Base-by-base conservation (phyloP, 2,797 vertebrate species). In the Gorsachius magnificus region DNA sequence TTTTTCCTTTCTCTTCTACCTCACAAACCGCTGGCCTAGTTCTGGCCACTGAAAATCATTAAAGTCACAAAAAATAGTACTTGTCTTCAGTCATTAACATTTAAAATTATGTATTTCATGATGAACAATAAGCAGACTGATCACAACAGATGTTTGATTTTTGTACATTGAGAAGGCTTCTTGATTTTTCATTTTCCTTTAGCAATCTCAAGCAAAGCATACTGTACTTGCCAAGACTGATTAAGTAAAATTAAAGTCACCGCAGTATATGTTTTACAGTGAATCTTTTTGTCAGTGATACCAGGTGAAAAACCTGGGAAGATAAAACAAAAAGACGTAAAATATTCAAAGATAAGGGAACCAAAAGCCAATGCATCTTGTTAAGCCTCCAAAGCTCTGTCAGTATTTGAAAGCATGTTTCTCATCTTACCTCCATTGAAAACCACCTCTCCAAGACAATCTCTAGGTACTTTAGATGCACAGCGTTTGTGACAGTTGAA, bases 401-500 rank as follows among this genome's bases (percentile, higher is more conserved):
- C 82, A 95, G 11, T 15, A 79, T 43, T 61, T 85, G 38, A 93
- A 91, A 97, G 63, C 48, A 45, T 18, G 35, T 65, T 93, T 95
- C 61, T 83, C 53, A 68, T 91, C 95, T 96, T 98, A 99, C 99
- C 99, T 98, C 99, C 99, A 94, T 99, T 99, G 97, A 99, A 99
- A 95, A 98, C 97, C 75, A 99, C 99, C 95, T 99, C 99, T 92
- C 99, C 99, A 90, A 99, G 98, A 97, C 99, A 99, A 97, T 99
- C 99, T 98, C 98, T 99, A 29, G 99, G 99, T 98, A 99, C 99
- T 99, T 99, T 99, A 83, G 99, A 98, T 71, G 99, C 99, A 95
- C 99, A 99, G 79, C 99, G 98, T 96, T 99, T 99, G 97, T 99
- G 99, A 94, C 99, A 99, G 95, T 99, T 99, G 97, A 99, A 99